phyloP scores from a whole-genome alignment of 2,888 invertebrate genomes.

The Griposia aprilina region DNA sequence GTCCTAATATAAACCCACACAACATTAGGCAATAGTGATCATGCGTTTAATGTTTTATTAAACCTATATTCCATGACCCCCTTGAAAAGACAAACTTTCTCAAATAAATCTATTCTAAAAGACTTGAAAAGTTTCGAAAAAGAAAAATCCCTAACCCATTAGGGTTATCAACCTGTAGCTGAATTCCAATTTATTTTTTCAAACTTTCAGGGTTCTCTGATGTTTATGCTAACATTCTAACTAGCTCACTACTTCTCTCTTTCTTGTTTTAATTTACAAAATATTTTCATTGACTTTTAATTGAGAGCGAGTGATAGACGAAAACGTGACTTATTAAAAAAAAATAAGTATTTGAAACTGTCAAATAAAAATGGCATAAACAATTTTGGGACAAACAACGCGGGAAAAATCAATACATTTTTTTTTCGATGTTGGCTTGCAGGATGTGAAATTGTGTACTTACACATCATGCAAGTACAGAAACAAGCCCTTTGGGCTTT shows the following conservation, averaged over 20 bases:
- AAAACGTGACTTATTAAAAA: neutral
- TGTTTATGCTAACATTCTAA: neutral
- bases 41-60: neutral
- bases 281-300: neutral
- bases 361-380: neutral
- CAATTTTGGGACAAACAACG: too few species aligned
- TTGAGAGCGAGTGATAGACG: neutral
- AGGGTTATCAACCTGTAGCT: neutral
- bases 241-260: neutral
- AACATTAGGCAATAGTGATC: neutral
- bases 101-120: neutral
- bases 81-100: neutral
- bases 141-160: too few species aligned
- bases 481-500: conserved; percentile 10
- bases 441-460: too few species aligned
- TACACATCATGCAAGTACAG: neutral
- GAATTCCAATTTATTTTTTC: neutral
- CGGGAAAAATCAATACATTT: neutral
- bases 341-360: neutral
- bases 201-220: neutral
- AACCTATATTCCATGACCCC: neutral
- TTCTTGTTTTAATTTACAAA: neutral
- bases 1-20: neutral
- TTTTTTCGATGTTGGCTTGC: neutral
- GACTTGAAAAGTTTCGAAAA: neutral